Conservation (phyloP, 2,888 invertebrate genomes). For the Agonopterix subpropinquella region DNA sequence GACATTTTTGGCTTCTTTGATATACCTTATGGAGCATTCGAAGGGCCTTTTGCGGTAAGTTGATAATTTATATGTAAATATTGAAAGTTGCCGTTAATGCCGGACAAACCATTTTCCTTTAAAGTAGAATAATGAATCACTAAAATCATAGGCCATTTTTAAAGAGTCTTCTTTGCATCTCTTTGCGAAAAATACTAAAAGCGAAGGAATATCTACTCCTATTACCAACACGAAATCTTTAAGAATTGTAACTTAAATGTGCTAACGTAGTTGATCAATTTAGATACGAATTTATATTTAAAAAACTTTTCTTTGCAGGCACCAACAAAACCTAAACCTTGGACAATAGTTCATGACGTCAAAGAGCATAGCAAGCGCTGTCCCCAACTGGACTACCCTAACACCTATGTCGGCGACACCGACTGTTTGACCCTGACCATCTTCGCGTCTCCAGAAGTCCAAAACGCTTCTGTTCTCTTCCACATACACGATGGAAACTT, state of each 20-base stretch:
- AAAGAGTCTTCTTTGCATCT: too few relatives aligned
- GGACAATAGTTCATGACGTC: conserved; percentile 23
- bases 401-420: conserved; percentile 24
- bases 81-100: neutral
- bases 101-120: too few relatives aligned
- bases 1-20: conserved; percentile 40
- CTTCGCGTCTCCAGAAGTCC: conserved; percentile 30
- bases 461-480: conserved; percentile 41
- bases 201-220: too few relatives aligned
- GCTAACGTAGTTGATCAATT: too few relatives aligned
- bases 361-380: conserved; percentile 35
- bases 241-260: too few relatives aligned
- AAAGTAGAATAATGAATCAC: too few relatives aligned
- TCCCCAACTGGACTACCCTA: conserved; percentile 32
- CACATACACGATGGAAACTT: conserved; percentile 59
- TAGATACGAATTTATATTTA: neutral
- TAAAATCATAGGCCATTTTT: too few relatives aligned
- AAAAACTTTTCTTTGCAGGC: conserved; percentile 24
- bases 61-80: neutral
- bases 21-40: conserved; percentile 46
- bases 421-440: conserved; percentile 60
- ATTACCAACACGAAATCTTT: too few relatives aligned
- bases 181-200: too few relatives aligned
- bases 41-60: conserved; percentile 35
- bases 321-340: conserved; percentile 24